phyloP scores from a whole-genome alignment of 2,888 invertebrate species.

The Macrophya annulata region DNA sequence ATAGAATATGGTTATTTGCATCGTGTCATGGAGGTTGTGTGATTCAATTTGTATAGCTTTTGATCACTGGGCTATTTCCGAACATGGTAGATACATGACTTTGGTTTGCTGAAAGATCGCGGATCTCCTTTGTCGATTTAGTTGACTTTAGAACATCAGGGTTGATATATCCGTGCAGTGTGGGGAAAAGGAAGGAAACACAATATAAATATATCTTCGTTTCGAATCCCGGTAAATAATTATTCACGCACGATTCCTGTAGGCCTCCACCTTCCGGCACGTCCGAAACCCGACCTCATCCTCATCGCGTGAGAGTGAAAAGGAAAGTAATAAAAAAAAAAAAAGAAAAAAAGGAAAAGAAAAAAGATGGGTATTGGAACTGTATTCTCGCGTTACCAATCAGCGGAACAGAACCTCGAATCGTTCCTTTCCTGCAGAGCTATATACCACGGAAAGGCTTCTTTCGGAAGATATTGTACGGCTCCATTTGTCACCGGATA shows the following conservation, averaged over 20 bases:
- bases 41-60: background rate
- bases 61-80: background rate
- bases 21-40: background rate
- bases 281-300: slow-evolving; percentile 35
- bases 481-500: slow-evolving; percentile 44
- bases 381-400: slow-evolving; percentile 29
- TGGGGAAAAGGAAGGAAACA: background rate
- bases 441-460: background rate
- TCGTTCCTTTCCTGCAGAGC: background rate
- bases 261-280: slow-evolving; percentile 27
- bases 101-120: too few species aligned
- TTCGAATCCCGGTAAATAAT: slow-evolving; percentile 15
- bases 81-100: background rate
- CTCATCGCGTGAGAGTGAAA: slow-evolving; percentile 22
- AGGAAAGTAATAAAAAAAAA: background rate
- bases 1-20: too few species aligned
- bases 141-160: background rate
- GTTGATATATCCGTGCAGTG: background rate
- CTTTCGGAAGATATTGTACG: slow-evolving; percentile 18
- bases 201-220: background rate
- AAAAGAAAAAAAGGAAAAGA: background rate
- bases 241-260: slow-evolving; percentile 9
- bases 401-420: background rate
- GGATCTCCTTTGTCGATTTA: background rate
- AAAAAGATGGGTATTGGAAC: too few species aligned